These are phyloP conservation scores for Iselma pallidipennis DNA, from an alignment of 2,888 invertebrate species.

Conservation along the genomic window DNA sequence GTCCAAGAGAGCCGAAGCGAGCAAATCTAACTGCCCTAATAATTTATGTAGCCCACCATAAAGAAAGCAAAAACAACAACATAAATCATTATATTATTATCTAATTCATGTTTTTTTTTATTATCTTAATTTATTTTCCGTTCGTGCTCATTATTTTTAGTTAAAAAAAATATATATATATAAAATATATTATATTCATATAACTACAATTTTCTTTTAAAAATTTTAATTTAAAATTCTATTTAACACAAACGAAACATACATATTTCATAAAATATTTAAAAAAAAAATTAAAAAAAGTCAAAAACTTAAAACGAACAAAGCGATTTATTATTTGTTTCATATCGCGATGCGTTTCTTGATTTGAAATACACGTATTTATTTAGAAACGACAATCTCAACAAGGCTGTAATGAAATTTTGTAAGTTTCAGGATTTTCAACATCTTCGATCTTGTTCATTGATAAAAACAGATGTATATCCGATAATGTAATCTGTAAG, in stretches of 20 bases:
- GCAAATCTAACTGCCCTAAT: constrained; percentile 44
- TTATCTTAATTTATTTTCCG: constrained; percentile 44
- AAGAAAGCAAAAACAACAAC: constrained; percentile 8
- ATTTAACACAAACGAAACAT: constrained; percentile 39
- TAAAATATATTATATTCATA: constrained; percentile 31
- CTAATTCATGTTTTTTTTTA: constrained; percentile 38
- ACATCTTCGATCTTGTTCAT: constrained; percentile 34
- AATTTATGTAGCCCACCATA: constrained; percentile 13
- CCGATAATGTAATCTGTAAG: constrained; percentile 50
- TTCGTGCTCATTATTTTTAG: constrained; percentile 48
- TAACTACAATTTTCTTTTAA: constrained; percentile 46
- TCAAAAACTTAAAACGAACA: no score
- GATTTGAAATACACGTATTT: constrained; percentile 13
- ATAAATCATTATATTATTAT: constrained; percentile 24
- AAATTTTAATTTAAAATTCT: constrained; percentile 26
- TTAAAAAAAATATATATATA: constrained; percentile 33
- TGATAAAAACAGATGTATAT: constrained; percentile 36
- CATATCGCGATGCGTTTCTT: constrained; percentile 32
- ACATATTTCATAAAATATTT: constrained; percentile 38
- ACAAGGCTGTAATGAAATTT: constrained; percentile 36
- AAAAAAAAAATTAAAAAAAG: constrained; percentile 4
- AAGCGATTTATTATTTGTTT: constrained; percentile 41
- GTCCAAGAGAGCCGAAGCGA: constrained; percentile 77
- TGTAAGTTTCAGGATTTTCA: constrained; percentile 44
- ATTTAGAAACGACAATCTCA: constrained; percentile 8